These are phyloP conservation scores for Muscicapa striata DNA, from an alignment of 2,797 vertebrate genomes.

Conservation along the genomic window DNA sequence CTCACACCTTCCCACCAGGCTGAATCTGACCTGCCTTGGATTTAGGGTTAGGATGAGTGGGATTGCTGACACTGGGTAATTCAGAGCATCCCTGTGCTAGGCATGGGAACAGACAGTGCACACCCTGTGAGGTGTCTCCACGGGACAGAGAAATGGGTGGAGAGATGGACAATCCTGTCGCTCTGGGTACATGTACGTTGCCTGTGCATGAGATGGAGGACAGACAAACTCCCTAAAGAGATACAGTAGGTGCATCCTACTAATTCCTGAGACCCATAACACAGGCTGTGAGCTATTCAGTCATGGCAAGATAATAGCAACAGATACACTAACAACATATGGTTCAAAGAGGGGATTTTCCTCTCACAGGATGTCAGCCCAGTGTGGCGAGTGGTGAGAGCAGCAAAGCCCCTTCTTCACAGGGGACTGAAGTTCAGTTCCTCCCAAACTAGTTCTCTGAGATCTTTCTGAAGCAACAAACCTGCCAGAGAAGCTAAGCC, in stretches of 20 bases:
- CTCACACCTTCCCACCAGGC: not conserved
- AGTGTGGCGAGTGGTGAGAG: not conserved
- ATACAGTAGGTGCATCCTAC: not conserved
- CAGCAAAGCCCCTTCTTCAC: not conserved
- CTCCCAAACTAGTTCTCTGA: not conserved
- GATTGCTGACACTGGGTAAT: not conserved
- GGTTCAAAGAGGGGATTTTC: not conserved
- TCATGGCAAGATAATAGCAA: not conserved
- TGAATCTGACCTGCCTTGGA: not conserved
- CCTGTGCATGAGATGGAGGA: not conserved
- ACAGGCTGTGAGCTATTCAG: not conserved
- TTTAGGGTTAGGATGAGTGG: not conserved
- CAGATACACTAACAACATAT: not conserved
- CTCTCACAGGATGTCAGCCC: not conserved
- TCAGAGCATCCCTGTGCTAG: not conserved
- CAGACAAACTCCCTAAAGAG: not conserved
- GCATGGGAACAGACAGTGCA: not conserved
- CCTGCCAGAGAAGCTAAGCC: not conserved
- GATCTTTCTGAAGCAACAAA: not conserved
- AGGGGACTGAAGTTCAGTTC: not conserved
- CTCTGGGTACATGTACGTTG: not conserved
- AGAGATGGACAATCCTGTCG: not conserved
- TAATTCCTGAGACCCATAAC: not conserved
- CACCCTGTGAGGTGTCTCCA: not conserved
- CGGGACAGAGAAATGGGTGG: not conserved